Conservation (phyloP, 1,140 invertebrate species). For the Trachymyrmex septentrionalis region DNA sequence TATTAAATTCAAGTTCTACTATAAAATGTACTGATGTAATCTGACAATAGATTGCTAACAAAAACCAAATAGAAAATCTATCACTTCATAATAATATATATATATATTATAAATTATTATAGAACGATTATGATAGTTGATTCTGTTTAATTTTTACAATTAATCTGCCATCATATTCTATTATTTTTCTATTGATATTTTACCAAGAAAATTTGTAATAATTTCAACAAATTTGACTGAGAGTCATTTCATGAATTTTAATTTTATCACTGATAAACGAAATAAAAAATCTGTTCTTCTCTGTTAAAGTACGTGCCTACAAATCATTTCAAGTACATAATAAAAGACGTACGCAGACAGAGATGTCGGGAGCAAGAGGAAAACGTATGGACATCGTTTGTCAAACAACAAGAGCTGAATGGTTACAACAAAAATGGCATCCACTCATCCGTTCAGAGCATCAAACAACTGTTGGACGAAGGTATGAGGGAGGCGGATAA, state of each 20-base stretch:
- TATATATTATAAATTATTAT: slow-evolving; percentile 4
- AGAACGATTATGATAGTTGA: not conserved
- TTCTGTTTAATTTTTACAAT: not conserved
- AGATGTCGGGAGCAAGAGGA: slow-evolving; percentile 80
- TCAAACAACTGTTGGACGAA: slow-evolving; percentile 65
- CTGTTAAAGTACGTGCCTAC: slow-evolving; percentile 81
- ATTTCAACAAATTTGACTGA: not conserved
- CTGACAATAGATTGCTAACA: not conserved
- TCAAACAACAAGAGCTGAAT: slow-evolving; percentile 77
- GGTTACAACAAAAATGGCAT: slow-evolving; percentile 21
- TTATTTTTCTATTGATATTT: not conserved
- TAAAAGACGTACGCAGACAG: slow-evolving; percentile 81
- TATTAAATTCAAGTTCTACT: not conserved
- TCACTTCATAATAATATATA: no score
- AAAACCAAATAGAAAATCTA: not conserved
- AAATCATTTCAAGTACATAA: slow-evolving; percentile 81
- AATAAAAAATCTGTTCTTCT: not conserved
- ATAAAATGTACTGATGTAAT: not conserved
- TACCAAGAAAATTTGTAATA: not conserved
- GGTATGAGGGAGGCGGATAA: slow-evolving; percentile 74
- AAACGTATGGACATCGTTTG: slow-evolving; percentile 78
- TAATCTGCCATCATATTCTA: not conserved
- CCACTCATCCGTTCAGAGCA: slow-evolving; percentile 50
- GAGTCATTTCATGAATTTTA: not conserved
- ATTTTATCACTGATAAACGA: not conserved